Base-by-base conservation (phyloP, 1,140 invertebrate species). In the Drosophila teissieri region DNA sequence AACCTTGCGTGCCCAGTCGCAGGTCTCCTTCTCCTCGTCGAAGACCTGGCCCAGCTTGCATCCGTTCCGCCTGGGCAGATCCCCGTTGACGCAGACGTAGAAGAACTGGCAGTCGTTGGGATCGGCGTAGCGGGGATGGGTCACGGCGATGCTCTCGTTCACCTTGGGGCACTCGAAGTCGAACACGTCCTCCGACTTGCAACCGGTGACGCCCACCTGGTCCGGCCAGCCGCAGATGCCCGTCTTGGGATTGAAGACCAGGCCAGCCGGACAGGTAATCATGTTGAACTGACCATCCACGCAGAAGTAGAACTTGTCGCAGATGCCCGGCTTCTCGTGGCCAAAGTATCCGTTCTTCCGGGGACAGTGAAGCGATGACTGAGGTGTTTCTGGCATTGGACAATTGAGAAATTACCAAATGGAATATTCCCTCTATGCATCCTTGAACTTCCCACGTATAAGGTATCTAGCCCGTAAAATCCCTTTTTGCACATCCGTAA, bases 221-320 rank as follows among this genome's bases (percentile, higher is more conserved):
- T 98, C 97, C 1, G 97, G 95, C 97, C 97, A 98, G 12, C 97
- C 97, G 91, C 97, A 98, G 68, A 97, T 97, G 45, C 97, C 97
- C 44, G 96, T 96, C 80, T 96, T 96, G 73, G 97, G 96, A 73
- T 96, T 97, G 93, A 97, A 98, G 2, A 98, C 97, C 31, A 98
- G 93, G 1, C 97, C 97, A 37, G 94, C 95, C 0, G 97, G 97
- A 84, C 97, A 98, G 0, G 95, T 96, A 73, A 98, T 97, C 94
- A 96, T 96, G 85, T 97, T 98, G 93, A 95, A 97, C 92, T 96
- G 95, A 5, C 97, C 96, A 86, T 98, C 96, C 14, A 97, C 96
- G 83, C 97, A 98, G 91, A 96, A 97, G 91, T 97, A 98, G 93
- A 98, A 98, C 78, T 96, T 96, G 83, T 97, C 96, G 85, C 97